A percentile compares a stretch with the other conserved stretches of the same genome.
Conservation (phyloP, 2,888 invertebrate genomes). For the Callyntrura guangdongensis region DNA sequence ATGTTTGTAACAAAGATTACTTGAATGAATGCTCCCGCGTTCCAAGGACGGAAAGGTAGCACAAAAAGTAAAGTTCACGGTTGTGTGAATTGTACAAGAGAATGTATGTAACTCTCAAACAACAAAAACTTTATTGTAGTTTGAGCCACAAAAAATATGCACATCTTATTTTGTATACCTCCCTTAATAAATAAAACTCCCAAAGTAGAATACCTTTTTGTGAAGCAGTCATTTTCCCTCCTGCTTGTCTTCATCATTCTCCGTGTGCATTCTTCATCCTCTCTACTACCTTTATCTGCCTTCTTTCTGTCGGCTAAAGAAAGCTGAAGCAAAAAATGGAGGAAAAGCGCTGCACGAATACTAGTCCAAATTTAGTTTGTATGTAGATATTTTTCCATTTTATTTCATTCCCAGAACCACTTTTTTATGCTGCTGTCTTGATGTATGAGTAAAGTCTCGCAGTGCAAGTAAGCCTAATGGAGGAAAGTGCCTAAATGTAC, state of each 20-base stretch:
- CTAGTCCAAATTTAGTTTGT: background rate
- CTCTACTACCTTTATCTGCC: no score
- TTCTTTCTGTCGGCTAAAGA: slow-evolving; percentile 55
- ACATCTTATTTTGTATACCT: slow-evolving; percentile 6
- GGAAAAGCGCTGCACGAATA: background rate
- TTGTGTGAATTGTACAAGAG: background rate
- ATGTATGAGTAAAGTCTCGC: slow-evolving; percentile 48
- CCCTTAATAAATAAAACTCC: slow-evolving; percentile 5
- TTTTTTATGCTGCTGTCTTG: slow-evolving; percentile 7
- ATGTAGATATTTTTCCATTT: slow-evolving; percentile 26
- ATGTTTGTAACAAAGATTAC: slow-evolving; percentile 39
- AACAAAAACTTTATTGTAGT: background rate
- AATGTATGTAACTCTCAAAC: background rate
- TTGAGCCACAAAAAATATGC: background rate
- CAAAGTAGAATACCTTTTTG: background rate
- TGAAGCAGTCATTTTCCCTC: slow-evolving; percentile 23
- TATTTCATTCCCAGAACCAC: background rate
- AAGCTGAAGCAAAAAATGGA: background rate
- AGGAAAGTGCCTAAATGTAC: slow-evolving; percentile 3
- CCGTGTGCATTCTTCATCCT: slow-evolving; percentile 36
- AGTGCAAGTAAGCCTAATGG: slow-evolving; percentile 1
- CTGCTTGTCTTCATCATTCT: background rate
- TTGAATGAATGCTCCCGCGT: slow-evolving; percentile 44
- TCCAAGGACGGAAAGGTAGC: slow-evolving; percentile 12
- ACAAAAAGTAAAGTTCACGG: background rate